Conservation (phyloP, 2,113 vertebrate species). For the Lates calcarifer region DNA sequence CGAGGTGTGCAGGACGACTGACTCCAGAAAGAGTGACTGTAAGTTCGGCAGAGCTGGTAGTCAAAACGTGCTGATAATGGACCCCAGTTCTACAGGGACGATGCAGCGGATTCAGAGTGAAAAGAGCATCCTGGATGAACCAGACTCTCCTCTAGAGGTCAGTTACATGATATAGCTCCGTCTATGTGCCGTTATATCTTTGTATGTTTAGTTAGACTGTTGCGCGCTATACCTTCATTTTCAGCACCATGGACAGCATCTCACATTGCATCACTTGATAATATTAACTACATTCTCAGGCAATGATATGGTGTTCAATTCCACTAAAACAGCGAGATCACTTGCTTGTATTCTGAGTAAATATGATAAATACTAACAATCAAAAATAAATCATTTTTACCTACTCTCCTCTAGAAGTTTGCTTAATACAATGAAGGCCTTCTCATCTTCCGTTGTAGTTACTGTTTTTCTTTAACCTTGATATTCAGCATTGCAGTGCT, state of each 20-base stretch:
- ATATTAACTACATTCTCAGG: not conserved
- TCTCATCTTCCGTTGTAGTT: not conserved
- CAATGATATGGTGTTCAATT: conserved; percentile 6
- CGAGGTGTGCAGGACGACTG: conserved; percentile 26
- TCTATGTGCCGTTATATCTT: not conserved
- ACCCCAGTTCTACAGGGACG: conserved; percentile 20
- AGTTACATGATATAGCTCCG: not conserved
- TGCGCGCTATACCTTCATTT: not conserved
- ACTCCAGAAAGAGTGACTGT: conserved; percentile 30
- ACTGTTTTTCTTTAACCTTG: not conserved
- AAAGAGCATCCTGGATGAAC: conserved; percentile 33
- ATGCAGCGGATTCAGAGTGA: conserved; percentile 19
- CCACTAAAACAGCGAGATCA: not conserved
- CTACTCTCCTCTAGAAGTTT: no score
- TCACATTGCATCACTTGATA: not conserved
- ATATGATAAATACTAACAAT: not conserved
- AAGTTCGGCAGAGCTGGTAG: conserved; percentile 20
- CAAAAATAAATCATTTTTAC: no score
- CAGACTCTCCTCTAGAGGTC: conserved; percentile 29
- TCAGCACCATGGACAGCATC: conserved; percentile 35
- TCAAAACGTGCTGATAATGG: conserved; percentile 22
- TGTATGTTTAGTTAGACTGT: not conserved
- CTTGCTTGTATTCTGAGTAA: not conserved
- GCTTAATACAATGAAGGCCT: not conserved
- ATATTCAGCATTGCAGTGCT: not conserved